These are phyloP conservation scores for Parazoanthus atlanticus DNA, from an alignment of 92 coral and sea anemone species.

Conservation along the genomic window DNA sequence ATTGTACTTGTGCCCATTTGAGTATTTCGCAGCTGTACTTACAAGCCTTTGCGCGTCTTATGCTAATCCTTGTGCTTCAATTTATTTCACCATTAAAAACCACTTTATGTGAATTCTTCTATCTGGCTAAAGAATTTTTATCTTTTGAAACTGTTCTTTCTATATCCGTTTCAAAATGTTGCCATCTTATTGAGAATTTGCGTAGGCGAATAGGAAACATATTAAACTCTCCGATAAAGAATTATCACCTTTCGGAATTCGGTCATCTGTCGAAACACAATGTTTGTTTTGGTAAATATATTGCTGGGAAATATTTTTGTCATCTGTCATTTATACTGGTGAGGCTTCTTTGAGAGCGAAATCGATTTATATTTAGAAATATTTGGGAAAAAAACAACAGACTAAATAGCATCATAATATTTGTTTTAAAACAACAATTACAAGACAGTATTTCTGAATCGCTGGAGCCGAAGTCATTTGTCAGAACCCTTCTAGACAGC, in stretches of 20 bases:
- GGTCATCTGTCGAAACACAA: slow-evolving; percentile 11
- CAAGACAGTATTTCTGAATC: neutral
- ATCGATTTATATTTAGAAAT: no score
- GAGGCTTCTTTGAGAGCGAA: no score
- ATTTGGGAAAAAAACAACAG: neutral
- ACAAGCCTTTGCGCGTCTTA: neutral
- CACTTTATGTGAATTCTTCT: no score
- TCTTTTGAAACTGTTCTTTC: no score
- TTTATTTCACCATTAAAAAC: no score
- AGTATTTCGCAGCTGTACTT: neutral
- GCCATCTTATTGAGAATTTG: neutral
- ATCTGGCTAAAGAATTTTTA: no score
- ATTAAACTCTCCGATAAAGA: neutral
- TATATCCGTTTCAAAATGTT: neutral
- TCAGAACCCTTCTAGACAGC: neutral
- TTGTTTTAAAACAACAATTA: slow-evolving; percentile 2
- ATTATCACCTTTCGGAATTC: slow-evolving; percentile 6
- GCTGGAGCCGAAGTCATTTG: neutral
- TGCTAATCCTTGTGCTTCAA: no score
- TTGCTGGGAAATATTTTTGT: no score
- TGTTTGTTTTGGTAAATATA: neutral
- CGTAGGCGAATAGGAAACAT: slow-evolving; percentile 28
- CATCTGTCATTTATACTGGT: no score
- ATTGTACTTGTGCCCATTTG: neutral
- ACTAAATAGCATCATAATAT: neutral